Base-by-base conservation (phyloP, 2,797 vertebrate species). In the Denticeps clupeoides region DNA sequence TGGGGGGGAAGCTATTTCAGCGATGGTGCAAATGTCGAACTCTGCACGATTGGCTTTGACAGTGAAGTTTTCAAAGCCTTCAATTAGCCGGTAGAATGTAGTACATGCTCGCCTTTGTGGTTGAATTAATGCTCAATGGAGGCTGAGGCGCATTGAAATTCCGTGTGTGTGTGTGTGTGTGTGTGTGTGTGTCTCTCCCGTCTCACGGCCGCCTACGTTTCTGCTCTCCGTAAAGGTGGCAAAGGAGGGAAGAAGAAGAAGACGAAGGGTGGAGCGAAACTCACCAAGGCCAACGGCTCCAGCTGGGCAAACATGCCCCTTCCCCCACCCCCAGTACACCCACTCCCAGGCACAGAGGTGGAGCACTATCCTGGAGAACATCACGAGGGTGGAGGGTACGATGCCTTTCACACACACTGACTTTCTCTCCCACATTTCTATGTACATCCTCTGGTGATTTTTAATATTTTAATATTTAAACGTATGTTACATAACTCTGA, bases 241-340 rank as follows among this genome's bases (percentile, higher is more conserved):
- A 99, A 97, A 81, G 89, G 91, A 72, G 93, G 93, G n/a, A 99
- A 97, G 78, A 97, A 96, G 84, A 99, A 97, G 84, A 99, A 97
- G 82, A 89, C 64, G 51, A 99, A 99, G 84, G 89, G 82, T 57
- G 76, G 82, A 37, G 71, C 84, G 42, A 99, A 99, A 70, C 71
- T 85, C 3, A 77, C 81, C 51, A 99, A 97, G 85, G 89, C 80
- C 65, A 94, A 94, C 38, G 90, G 92, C 71, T 90, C 93, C 23
- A 90, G 75, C 63, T 99, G 95, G 95, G 90, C 92, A 66, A 96
- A 87, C 43, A 82, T 97, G 38, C 95, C 95, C 0, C 79, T 98
- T 28, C 93, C 93, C 62, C 95, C 91, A 44, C 95, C 93, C 15
- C 95, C 95, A 0, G 70, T 94, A 42, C 95, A 99, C 69, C 93